Evolutionary conservation across 2,113 vertebrate genomes (phyloP), one percentile per base, ranked within the genome.

Genomic region (Hippoglossus stenolepis): DNA sequence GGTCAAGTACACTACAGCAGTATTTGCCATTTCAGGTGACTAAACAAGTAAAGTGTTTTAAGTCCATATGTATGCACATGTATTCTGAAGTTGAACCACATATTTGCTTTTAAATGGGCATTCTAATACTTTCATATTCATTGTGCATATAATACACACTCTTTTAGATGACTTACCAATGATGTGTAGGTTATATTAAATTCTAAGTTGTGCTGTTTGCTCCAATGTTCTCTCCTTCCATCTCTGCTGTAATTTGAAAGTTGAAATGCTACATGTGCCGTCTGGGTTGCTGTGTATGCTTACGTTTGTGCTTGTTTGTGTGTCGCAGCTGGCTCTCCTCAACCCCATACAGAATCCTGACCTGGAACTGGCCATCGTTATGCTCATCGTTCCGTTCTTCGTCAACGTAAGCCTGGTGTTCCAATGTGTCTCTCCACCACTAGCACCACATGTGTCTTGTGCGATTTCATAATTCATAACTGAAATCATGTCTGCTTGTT

Each of bases 351-450:
- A 96, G 75, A 96, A 98, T 89, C 97, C 97, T 65, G 93, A 96
- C 79, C 62, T 99, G 96, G 97, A 99, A 85, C 93, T 99, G 91
- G 97, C 98, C 79, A 96, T 99, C 62, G 97, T 99, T 90, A 98
- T 99, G 98, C 95, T 99, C 85, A 99, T 99, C 61, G 97, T 99
- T 70, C 98, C 98, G 28, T 99, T 99, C 94, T 98, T 99, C 85
- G 93, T 99, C 83, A 99, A 99, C 35, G 98, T 99, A 94, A 96
- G 98, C 87, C 65, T 65, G 24, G 21, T 17, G 20, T 75, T 60
- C 21, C 13, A 21, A 7, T 51, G 0, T 51, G 23, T 35, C 23
- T 65, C 38, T 20, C 26, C 74, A 74, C 24, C 40, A 62, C 7
- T 24, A 12, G 12, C 40, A 43, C 10, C 40, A 43, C 11, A 12